Conservation (phyloP, 2,888 invertebrate species). For the Pyrgus malvae region DNA sequence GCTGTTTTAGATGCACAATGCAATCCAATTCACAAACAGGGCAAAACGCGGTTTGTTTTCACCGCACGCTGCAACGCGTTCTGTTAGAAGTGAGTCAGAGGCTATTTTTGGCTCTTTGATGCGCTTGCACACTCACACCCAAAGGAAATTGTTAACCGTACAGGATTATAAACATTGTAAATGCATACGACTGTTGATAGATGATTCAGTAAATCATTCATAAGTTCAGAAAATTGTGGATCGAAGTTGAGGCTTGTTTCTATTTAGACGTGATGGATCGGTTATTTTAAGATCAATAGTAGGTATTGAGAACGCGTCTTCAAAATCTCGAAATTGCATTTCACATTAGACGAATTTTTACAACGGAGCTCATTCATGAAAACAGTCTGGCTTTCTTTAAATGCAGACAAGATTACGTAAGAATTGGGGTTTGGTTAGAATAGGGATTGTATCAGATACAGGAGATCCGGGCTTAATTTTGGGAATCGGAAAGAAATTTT, state of each 20-base stretch:
- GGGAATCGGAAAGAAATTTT: too few species aligned
- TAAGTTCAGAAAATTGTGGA: conserved; percentile 5
- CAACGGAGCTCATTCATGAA: too few species aligned
- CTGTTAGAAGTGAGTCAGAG: conserved; percentile 56
- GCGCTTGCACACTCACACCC: conserved; percentile 39
- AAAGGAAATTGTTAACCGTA: conserved; percentile 23
- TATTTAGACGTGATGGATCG: background rate
- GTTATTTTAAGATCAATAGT: background rate
- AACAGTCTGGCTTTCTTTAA: too few species aligned
- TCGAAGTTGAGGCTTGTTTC: background rate
- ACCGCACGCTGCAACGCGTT: conserved; percentile 47
- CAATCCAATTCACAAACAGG: conserved; percentile 50
- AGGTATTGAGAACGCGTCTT: background rate
- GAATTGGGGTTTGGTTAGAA: too few species aligned
- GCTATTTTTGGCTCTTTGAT: conserved; percentile 63
- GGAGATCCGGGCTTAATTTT: too few species aligned
- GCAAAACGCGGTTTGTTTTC: conserved; percentile 53
- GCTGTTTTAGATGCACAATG: conserved; percentile 42
- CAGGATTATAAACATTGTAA: conserved; percentile 21
- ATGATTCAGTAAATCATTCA: conserved; percentile 18
- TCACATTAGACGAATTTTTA: background rate
- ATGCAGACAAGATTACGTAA: too few species aligned
- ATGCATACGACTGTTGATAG: conserved; percentile 22
- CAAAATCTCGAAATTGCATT: background rate
- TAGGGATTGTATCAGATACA: too few species aligned